Base-by-base conservation (phyloP, 92 coral and sea anemone genomes). In the Umimayanthus chanpuru region DNA sequence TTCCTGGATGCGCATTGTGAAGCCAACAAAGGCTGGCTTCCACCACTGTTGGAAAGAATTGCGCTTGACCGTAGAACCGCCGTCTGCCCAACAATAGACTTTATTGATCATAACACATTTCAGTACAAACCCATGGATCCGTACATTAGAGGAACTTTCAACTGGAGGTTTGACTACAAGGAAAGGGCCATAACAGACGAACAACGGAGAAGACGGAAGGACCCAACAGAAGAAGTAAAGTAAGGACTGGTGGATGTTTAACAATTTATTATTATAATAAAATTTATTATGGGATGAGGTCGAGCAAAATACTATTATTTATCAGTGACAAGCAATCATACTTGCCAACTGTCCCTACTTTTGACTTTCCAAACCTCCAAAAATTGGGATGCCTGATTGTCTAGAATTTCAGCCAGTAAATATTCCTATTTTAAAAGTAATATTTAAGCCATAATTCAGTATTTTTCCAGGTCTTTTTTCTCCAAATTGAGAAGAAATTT, bases 101-200 rank as follows among this genome's bases (percentile, higher is more conserved):
- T 94, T 86, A 97, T 97, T 82, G 99, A 97, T 87, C 99, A 97
- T 89, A 93, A 97, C 55, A 97, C 97, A n/a, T 97, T 97, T 88
- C 91, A 94, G 86, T 97, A 97, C 71, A 95, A 94, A 70, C 98
- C 99, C 1, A 97, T 97, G 99, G 98, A 96, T 61, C 96, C 99
- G 1, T 97, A 89, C 38, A 93, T 97, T 32, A 86, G 99, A 73
- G 99, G 99, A 32, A 97, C 99, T 1, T 97, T 97, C 66, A 97
- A 97, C 81, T 97, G 99, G 99, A 91, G 98, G 66, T 97, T 97
- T 92, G 99, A 97, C 91, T 97, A 97, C 66, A 97, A 97, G 73
- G 99, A 97, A 76, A 95, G 96, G 58, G 91, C 95, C 32, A 88
- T 97, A 26, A 93, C 94, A 38, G 87, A 91, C 8, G 98, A 97